Evolutionary conservation across 2,797 vertebrate species (phyloP).

Genomic region (Limnodromus scolopaceus): DNA sequence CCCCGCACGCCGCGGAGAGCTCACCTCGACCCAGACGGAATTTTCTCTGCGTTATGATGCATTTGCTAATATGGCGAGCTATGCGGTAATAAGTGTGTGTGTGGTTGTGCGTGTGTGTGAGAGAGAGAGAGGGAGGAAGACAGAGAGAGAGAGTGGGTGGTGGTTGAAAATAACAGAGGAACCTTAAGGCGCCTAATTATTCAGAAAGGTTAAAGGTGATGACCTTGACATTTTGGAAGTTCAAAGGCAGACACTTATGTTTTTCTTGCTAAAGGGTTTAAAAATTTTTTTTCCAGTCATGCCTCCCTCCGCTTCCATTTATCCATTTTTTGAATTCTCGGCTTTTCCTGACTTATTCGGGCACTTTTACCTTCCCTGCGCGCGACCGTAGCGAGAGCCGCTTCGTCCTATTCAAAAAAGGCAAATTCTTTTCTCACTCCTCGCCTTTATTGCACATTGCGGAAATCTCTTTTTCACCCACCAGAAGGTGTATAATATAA

Average conservation of each 20-base stretch:
- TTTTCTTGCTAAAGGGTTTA: conserved; percentile 71
- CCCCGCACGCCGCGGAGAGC: not conserved
- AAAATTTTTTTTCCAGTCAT: conserved; percentile 36
- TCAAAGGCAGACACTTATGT: conserved; percentile 86
- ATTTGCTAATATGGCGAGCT: conserved; percentile 59
- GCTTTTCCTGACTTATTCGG: conserved; percentile 50
- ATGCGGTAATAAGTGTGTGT: conserved; percentile 66
- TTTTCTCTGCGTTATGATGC: conserved; percentile 73
- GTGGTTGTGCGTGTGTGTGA: conserved; percentile 59
- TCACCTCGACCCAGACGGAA: conserved; percentile 68
- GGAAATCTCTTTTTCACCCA: conserved; percentile 86
- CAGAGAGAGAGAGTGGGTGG: conserved; percentile 74
- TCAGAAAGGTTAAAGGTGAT: conserved; percentile 89
- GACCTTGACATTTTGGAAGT: conserved; percentile 92
- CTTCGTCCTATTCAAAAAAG: conserved; percentile 68
- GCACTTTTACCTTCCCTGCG: conserved; percentile 58
- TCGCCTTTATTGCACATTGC: conserved; percentile 85
- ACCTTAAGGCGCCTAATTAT: conserved; percentile 87
- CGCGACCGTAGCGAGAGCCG: conserved; percentile 58
- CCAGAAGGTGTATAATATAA: conserved; percentile 95
- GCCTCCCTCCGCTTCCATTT: not conserved
- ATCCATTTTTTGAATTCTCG: not conserved
- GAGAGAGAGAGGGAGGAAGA: not conserved
- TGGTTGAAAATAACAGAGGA: conserved; percentile 82
- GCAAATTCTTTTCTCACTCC: conserved; percentile 77